Base-by-base conservation (phyloP, 2,888 invertebrate species). In the Plagiodera versicolora region DNA sequence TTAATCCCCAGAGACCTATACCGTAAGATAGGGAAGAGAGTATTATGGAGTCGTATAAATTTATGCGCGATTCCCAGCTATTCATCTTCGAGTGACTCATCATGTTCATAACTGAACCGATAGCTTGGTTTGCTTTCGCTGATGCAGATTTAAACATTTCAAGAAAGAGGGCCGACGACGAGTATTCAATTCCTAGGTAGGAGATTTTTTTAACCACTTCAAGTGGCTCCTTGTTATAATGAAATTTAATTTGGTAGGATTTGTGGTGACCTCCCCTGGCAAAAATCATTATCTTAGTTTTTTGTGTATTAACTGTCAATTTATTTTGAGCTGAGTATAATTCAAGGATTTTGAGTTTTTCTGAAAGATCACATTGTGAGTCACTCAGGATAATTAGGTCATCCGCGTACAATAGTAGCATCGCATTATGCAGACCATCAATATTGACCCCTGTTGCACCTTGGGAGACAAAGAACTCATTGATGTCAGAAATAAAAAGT, bases 311-410 rank as follows among this genome's bases (percentile, higher is more conserved):
- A 24, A 24, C 24, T 24, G 24, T 53, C 46, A 45, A 14, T 45
- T 45, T 45, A 9, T 45, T 45, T 45, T 14, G 14, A n/a, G 11
- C 45, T 45, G 45, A 45, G 10, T 17, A 45, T 45, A 45, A 45
- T 45, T 45, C 45, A 8, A 56, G 56, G 17, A 48, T 48, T 10
- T 48, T 45, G n/a, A 55, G 18, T 19, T 47, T 47, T 24, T 48
- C 49, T 18, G 16, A 44, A 2, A 56, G 56, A 28, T 56, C 45
- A 24, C 16, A 28, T 44, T 39, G 47, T 19, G 46, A 48, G 11
- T 56, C 56, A 9, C 46, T 46, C 19, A 56, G 47, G 24, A 56
- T 48, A 10, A 56, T 28, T 28, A 56, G 47, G 28, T 47, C 56
- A 30, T 48, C 47, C 1, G 56, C 56, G 17, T 47, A 55, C 19